Base-by-base conservation (phyloP, 2,113 vertebrate species). In the Calyptommatus sinebrachiatus region DNA sequence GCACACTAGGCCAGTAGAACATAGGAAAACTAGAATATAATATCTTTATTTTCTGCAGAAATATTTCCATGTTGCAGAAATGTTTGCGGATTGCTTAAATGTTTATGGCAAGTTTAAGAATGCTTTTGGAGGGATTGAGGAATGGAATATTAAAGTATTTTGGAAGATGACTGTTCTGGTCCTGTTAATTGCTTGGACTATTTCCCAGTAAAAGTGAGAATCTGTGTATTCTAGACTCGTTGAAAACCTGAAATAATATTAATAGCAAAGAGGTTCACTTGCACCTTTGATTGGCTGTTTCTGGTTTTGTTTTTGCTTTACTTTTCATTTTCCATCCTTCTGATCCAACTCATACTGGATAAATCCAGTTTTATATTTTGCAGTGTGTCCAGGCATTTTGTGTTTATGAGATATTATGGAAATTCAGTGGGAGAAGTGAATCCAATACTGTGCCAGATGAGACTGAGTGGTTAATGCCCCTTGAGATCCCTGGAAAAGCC, bases 401-500 rank as follows among this genome's bases (percentile, higher is more conserved):
- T 62, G 22, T 28, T 80, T 68, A 60, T 69, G 31, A 66, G 50
- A 81, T 26, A 53, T 69, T 75, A 48, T 69, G 65, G 5, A 68
- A 74, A 69, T 35, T 28, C 24, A 28, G 41, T 28, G 67, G 67
- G 68, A 28, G 16, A 62, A 28, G 73, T 60, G 70, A 82, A 73
- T 41, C 57, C 53, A 88, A 82, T 85, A 86, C 35, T 14, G 10
- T 85, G 53, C 35, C 0, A 0, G 29, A 26, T 48, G 0, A 0
- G 29, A 26, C 57, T 77, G 48, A 80, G 66, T 24, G 11, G 26
- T 21, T 31, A 53, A 11, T 50, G 8, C 62, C 82, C 83, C 28
- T 45, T 79, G 79, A 84, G 68, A 70, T 84, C 28, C 87, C 80
- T 69, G 69, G 76, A 84, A 88, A 86, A 85, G 83, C 24, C 79